Evolutionary conservation across 2,113 vertebrate genomes (phyloP).

Genomic region (Mellivora capensis): DNA sequence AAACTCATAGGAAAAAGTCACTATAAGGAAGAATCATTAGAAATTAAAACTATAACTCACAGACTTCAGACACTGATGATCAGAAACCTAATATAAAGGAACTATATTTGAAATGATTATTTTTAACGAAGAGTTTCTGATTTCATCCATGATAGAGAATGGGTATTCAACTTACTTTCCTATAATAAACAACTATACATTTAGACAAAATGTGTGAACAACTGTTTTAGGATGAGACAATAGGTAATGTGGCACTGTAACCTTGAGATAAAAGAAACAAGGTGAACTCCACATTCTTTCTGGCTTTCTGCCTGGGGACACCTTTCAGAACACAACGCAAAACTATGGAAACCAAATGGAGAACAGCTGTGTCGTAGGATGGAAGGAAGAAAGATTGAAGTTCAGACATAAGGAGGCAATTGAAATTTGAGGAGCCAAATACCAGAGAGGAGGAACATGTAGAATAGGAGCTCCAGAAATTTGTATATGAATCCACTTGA

Average conservation of each 20-base stretch:
- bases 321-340: background rate
- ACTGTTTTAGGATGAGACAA: background rate
- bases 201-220: background rate
- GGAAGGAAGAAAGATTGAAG: background rate
- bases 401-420: background rate
- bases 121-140: conserved; percentile 24
- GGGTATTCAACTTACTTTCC: background rate
- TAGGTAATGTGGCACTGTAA: background rate
- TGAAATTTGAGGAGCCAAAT: background rate
- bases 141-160: background rate
- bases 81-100: background rate
- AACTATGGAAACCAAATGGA: background rate
- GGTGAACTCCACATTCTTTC: background rate
- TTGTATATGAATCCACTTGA: background rate
- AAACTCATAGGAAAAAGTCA: background rate
- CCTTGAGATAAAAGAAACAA: background rate
- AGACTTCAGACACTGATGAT: background rate
- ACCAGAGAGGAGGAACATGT: background rate
- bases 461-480: background rate
- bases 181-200: background rate
- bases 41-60: background rate
- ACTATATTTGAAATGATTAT: background rate
- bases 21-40: background rate
- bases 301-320: background rate
- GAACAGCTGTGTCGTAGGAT: background rate